Conservation (phyloP, 2,113 vertebrate species). For the Atrichornis clamosus region DNA sequence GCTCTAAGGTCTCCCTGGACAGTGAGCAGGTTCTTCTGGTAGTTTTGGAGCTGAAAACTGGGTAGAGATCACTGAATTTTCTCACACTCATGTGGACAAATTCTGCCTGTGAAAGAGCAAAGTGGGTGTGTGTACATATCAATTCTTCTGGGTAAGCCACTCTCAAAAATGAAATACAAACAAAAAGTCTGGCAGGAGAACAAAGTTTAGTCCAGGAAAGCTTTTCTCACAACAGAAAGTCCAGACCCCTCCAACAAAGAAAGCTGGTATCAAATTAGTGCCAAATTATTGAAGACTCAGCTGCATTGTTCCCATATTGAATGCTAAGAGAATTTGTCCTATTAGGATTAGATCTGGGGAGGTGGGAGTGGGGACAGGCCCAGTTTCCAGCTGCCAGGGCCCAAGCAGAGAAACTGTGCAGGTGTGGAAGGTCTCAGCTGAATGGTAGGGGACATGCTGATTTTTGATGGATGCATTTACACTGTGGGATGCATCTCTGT, state of each 20-base stretch:
- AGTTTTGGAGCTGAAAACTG: background rate
- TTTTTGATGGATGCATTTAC: background rate
- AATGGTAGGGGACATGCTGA: background rate
- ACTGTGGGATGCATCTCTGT: background rate
- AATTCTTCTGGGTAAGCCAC: background rate
- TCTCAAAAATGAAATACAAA: slow-evolving; percentile 16
- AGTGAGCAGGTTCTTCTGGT: background rate
- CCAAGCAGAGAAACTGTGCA: background rate
- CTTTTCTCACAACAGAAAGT: background rate
- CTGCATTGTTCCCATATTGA: background rate
- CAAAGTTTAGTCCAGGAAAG: background rate
- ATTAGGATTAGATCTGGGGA: background rate
- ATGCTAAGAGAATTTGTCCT: background rate
- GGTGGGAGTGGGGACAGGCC: background rate
- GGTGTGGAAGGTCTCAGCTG: background rate
- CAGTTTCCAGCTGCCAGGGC: background rate
- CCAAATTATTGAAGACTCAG: background rate
- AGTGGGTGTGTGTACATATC: background rate
- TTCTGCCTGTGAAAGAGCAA: background rate
- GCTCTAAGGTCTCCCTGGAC: background rate
- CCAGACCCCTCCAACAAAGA: background rate
- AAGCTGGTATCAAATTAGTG: background rate
- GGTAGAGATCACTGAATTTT: background rate
- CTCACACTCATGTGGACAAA: background rate
- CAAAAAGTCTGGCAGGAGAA: slow-evolving; percentile 36